Evolutionary conservation across 2,888 invertebrate genomes (phyloP).

Genomic region (Sericinus montela): DNA sequence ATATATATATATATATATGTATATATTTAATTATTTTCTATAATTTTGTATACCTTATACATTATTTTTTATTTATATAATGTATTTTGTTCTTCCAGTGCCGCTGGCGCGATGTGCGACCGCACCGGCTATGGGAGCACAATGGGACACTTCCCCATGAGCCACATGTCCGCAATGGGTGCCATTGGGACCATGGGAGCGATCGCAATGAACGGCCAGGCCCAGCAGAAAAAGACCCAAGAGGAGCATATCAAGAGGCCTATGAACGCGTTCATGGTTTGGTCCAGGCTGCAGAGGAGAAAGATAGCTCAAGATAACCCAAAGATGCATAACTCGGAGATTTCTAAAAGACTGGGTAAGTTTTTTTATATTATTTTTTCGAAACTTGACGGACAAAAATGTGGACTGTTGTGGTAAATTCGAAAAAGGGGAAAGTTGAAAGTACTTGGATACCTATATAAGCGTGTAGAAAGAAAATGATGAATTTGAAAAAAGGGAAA

Average conservation of each 20-base stretch:
- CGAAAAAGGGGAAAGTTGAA: too few relatives aligned
- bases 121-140: conserved; percentile 81
- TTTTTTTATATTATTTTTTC: conserved; percentile 20
- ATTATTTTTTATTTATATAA: too few relatives aligned
- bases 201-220: conserved; percentile 79
- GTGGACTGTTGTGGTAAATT: too few relatives aligned
- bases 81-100: conserved; percentile 53
- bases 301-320: conserved; percentile 99
- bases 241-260: conserved; percentile 96
- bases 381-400: too few relatives aligned
- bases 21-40: too few relatives aligned
- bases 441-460: too few relatives aligned
- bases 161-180: conserved; percentile 77
- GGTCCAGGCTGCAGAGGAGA: conserved; percentile 94
- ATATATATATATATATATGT: too few relatives aligned
- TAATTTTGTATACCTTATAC: too few relatives aligned
- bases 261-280: conserved; percentile 99
- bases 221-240: conserved; percentile 78
- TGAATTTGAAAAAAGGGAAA: too few relatives aligned
- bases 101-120: conserved; percentile 87
- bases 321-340: conserved; percentile 99
- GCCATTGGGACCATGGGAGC: conserved; percentile 76
- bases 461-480: too few relatives aligned
- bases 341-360: conserved; percentile 94
- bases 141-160: conserved; percentile 78